These are phyloP conservation scores for Salvelinus sp. DNA, from an alignment of 2,113 vertebrate genomes.

Conservation along the genomic window DNA sequence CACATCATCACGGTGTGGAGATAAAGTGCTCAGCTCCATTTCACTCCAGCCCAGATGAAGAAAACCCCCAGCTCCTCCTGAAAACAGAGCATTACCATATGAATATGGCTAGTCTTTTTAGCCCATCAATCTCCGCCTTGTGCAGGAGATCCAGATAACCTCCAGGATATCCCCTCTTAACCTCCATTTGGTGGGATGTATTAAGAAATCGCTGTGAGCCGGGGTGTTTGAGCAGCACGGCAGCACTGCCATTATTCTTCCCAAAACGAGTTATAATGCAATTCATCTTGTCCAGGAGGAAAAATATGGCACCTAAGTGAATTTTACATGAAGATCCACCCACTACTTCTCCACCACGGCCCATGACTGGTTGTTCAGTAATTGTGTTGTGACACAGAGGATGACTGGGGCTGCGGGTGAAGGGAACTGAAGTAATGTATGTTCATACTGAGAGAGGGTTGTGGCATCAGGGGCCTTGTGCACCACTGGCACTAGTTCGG, in stretches of 20 bases:
- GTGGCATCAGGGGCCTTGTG: not conserved
- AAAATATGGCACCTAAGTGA: conserved; percentile 81
- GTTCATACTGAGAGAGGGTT: not conserved
- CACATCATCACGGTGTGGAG: conserved; percentile 53
- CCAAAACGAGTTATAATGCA: conserved; percentile 76
- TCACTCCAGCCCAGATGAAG: conserved; percentile 76
- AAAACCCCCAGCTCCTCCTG: conserved; percentile 66
- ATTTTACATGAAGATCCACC: conserved; percentile 81
- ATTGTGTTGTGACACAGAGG: conserved; percentile 52
- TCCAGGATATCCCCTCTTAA: conserved; percentile 84
- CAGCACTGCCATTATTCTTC: conserved; percentile 59
- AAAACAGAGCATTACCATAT: conserved; percentile 82
- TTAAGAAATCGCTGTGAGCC: conserved; percentile 72
- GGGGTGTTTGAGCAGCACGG: conserved; percentile 53
- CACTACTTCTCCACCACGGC: conserved; percentile 60
- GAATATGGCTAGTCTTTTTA: conserved; percentile 79
- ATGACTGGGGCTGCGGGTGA: conserved; percentile 18
- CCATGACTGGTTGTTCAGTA: conserved; percentile 53
- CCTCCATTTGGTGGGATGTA: conserved; percentile 84
- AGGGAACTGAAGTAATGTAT: not conserved
- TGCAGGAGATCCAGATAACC: conserved; percentile 76
- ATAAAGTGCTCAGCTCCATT: conserved; percentile 71
- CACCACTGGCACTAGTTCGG: too few relatives aligned
- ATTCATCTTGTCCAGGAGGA: conserved; percentile 77
- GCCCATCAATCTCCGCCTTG: conserved; percentile 79